Percentiles rank a stretch among this genome's conserved stretches.
These are phyloP conservation scores for Clivina fossor DNA, from an alignment of 2,888 invertebrate species.

Conservation along the genomic window DNA sequence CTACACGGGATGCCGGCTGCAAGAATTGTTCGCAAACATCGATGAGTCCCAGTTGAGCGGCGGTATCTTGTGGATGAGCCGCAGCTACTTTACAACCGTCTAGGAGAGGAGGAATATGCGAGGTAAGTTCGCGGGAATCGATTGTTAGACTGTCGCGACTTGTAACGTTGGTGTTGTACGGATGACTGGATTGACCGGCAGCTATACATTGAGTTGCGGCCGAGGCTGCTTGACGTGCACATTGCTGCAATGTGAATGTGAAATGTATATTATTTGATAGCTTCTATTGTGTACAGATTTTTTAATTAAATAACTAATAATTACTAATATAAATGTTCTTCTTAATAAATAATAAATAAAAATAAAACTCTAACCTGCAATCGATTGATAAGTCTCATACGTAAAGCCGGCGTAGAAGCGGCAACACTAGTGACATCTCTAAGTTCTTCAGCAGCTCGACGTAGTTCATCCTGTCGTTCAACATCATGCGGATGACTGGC, in stretches of 20 bases:
- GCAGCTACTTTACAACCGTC: slow-evolving; percentile 75
- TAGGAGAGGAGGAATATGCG: slow-evolving; percentile 78
- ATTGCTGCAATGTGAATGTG: slow-evolving; percentile 58
- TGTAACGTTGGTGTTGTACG: slow-evolving; percentile 68
- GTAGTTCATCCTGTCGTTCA: slow-evolving; percentile 78
- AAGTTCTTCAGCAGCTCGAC: slow-evolving; percentile 91
- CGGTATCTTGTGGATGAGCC: slow-evolving; percentile 69
- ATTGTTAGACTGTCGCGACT: slow-evolving; percentile 72
- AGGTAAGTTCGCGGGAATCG: slow-evolving; percentile 73
- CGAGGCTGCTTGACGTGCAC: slow-evolving; percentile 82
- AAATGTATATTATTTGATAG: not conserved
- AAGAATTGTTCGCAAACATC: slow-evolving; percentile 79
- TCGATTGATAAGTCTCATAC: slow-evolving; percentile 70
- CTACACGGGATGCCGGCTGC: slow-evolving; percentile 68
- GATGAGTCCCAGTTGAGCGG: slow-evolving; percentile 78
- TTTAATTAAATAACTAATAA: slow-evolving; percentile 19
- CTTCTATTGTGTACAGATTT: not conserved
- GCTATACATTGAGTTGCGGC: slow-evolving; percentile 90
- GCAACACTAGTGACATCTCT: slow-evolving; percentile 87
- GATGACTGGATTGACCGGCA: slow-evolving; percentile 79
- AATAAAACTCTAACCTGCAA: slow-evolving; percentile 52
- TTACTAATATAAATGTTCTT: not conserved
- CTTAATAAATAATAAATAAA: too few relatives aligned
- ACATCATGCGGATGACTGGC: slow-evolving; percentile 83
- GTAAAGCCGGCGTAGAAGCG: slow-evolving; percentile 72